Evolutionary conservation across 2,113 vertebrate genomes (phyloP).

Genomic region (Holacanthus passer): DNA sequence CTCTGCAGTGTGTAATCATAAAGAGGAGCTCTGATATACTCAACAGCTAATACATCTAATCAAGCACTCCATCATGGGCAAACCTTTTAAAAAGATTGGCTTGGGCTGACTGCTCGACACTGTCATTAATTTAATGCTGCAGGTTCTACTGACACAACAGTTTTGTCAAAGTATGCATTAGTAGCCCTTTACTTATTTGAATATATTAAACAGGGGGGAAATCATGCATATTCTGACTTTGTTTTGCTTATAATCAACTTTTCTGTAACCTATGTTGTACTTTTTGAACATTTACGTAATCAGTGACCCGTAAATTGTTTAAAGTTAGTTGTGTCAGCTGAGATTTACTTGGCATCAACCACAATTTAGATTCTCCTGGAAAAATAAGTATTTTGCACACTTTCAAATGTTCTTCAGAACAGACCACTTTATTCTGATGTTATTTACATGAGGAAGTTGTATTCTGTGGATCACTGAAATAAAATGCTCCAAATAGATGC

Average conservation of each 20-base stretch:
- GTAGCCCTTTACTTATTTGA: background rate
- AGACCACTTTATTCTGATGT: background rate
- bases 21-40: background rate
- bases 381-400: background rate
- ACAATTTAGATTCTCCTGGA: background rate
- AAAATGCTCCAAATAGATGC: background rate
- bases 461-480: background rate
- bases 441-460: background rate
- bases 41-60: background rate
- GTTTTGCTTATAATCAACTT: background rate
- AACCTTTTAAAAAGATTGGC: slow-evolving; percentile 16
- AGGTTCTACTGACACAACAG: background rate
- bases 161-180: background rate
- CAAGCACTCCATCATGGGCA: background rate
- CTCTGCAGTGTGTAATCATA: background rate
- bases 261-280: background rate
- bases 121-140: background rate
- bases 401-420: background rate
- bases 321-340: background rate
- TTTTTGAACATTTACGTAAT: background rate
- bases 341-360: background rate
- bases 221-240: background rate
- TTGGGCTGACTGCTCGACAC: background rate
- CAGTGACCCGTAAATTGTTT: background rate
- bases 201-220: background rate